Base-by-base conservation (phyloP, 2,797 vertebrate genomes). In the Tauraco hartlaubi region DNA sequence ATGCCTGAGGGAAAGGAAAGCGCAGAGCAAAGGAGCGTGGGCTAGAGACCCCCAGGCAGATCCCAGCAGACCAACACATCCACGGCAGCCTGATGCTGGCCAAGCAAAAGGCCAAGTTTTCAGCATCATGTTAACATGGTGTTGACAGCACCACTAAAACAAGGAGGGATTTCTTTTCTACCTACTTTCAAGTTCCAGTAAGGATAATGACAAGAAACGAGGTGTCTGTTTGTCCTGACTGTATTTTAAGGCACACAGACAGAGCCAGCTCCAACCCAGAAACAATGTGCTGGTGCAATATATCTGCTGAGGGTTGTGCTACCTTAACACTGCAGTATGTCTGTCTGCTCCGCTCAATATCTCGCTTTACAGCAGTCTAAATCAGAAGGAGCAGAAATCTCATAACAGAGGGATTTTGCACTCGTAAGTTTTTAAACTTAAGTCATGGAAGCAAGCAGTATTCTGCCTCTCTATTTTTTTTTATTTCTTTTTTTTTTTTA, bases 21-120 rank as follows among this genome's bases (percentile, higher is more conserved):
- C 6, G 3, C 15, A 68, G 33, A 51, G 26, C 4, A 52, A 51
- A 63, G 25, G 9, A 58, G 2, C 0, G 0, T n/a, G 63, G n/a
- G 26, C 71, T 77, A 55, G 35, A 84, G 44, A 71, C 2, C 25
- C 25, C 22, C 44, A 15, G 33, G 76, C 39, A 83, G 18, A 28
- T 56, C 66, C 71, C 25, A n/a, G 29, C 39, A 58, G 25, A 44
- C 37, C 1, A 0, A 6, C 16, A 20, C 33, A 56, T 33, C 14
- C 68, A 17, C 16, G 49, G 41, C 0, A 0, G 14, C 9, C 1
- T 46, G 31, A 17, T 51, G 31, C 31, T 79, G 58, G 46, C 9
- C 51, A 35, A 43, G 29, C 31, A 35, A 79, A 55, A 37, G 17
- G 4, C 9, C 41, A 71, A 18, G n/a, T 21, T 37, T 85, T 64